These are phyloP conservation scores for Caenorhabditis angaria DNA, from an alignment of 2,888 invertebrate genomes.

Conservation along the genomic window DNA sequence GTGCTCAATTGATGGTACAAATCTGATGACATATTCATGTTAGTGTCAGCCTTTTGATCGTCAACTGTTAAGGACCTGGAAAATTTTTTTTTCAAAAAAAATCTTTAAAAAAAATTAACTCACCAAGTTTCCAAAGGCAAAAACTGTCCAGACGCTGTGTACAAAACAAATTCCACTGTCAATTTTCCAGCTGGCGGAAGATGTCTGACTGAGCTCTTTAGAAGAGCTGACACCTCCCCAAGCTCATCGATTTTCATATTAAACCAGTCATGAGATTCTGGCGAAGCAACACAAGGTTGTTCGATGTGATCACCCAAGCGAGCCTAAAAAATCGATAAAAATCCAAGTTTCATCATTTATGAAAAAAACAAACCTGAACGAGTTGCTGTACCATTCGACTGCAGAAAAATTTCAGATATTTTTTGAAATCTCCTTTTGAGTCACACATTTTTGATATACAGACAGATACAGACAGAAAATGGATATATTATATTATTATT, in stretches of 20 bases:
- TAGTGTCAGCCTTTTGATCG: constrained; percentile 62
- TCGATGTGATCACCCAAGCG: constrained; percentile 41
- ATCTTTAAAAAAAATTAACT: neutral
- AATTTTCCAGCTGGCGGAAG: constrained; percentile 48
- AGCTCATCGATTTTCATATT: constrained; percentile 63
- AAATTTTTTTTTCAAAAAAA: too few relatives aligned
- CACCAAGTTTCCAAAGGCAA: constrained; percentile 64
- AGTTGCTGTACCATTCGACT: constrained; percentile 61
- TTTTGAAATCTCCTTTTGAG: neutral
- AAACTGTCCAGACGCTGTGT: constrained; percentile 57
- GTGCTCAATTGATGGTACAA: constrained; percentile 91
- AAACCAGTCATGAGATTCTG: constrained; percentile 60
- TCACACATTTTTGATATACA: neutral
- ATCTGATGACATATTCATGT: constrained; percentile 64
- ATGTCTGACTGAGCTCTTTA: constrained; percentile 52
- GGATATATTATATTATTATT: neutral
- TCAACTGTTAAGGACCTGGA: constrained; percentile 34
- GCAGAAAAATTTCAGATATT: constrained; percentile 51
- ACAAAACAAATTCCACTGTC: constrained; percentile 61
- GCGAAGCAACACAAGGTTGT: constrained; percentile 46
- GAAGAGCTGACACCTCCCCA: constrained; percentile 61
- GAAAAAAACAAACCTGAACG: constrained; percentile 47
- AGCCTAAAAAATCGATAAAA: constrained; percentile 18
- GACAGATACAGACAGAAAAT: too few relatives aligned
- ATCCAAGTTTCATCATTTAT: neutral